Conservation (phyloP, 92 coral and sea anemone species). For the Parazoanthus swiftii region DNA sequence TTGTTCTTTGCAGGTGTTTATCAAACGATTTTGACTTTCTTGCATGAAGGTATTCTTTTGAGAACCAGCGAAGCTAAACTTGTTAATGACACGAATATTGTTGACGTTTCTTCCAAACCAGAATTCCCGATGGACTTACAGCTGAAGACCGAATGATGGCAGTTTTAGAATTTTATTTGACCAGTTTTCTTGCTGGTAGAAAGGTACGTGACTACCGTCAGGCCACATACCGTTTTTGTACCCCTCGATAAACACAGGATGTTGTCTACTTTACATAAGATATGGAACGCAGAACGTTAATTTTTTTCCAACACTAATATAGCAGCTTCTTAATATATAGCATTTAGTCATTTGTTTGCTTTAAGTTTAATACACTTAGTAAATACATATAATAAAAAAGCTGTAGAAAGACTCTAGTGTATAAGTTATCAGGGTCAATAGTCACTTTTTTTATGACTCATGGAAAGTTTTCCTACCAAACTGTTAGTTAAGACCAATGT, state of each 20-base stretch:
- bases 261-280: background rate
- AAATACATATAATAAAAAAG: too few relatives aligned
- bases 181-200: conserved; percentile 92
- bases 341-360: background rate
- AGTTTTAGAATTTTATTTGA: conserved; percentile 87
- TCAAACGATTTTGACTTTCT: background rate
- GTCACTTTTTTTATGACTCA: too few relatives aligned
- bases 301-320: background rate
- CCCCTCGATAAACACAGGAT: background rate
- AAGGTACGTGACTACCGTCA: conserved; percentile 61
- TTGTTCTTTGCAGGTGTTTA: too few relatives aligned
- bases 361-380: too few relatives aligned
- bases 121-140: conserved; percentile 91
- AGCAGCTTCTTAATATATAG: background rate
- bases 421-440: too few relatives aligned
- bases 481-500: too few relatives aligned
- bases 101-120: conserved; percentile 24
- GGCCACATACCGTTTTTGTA: background rate
- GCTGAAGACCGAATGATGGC: conserved; percentile 96
- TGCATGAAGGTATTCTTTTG: background rate
- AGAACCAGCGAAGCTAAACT: background rate
- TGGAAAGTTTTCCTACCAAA: too few relatives aligned
- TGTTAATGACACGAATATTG: background rate
- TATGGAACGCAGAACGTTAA: background rate
- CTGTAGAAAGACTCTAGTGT: too few relatives aligned